Conservation (phyloP, 2,797 vertebrate genomes). For the Mycteria americana region DNA sequence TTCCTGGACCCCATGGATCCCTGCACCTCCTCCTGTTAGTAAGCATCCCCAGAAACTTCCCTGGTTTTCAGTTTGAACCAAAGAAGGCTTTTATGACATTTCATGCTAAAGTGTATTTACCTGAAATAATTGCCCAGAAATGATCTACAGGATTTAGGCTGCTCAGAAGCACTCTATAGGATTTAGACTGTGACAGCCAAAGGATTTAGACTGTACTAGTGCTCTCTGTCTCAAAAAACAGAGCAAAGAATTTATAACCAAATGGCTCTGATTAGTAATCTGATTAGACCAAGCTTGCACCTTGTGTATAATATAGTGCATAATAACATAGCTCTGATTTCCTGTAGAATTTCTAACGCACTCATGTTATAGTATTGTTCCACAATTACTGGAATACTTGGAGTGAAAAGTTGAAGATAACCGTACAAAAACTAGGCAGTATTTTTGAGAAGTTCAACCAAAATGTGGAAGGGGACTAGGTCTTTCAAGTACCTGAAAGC, state of each 20-base stretch:
- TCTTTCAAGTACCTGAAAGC: neutral
- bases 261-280: neutral
- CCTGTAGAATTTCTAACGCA: neutral
- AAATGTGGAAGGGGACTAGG: neutral
- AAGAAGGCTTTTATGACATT: neutral
- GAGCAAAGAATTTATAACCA: neutral
- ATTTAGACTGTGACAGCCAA: neutral
- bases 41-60: neutral
- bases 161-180: neutral
- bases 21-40: neutral
- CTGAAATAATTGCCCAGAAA: neutral
- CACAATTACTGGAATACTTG: neutral
- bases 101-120: neutral
- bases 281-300: neutral
- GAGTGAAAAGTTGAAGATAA: neutral
- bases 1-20: neutral
- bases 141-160: neutral
- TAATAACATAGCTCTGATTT: neutral
- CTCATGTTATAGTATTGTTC: neutral
- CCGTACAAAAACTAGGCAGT: neutral
- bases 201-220: neutral
- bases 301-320: neutral
- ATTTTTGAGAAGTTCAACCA: neutral
- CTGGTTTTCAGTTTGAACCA: neutral
- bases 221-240: neutral